A percentile compares a stretch with the other conserved stretches of the same genome.
Conservation (phyloP, 2,113 vertebrate species). For the Rhinolophus ferrumequinum region DNA sequence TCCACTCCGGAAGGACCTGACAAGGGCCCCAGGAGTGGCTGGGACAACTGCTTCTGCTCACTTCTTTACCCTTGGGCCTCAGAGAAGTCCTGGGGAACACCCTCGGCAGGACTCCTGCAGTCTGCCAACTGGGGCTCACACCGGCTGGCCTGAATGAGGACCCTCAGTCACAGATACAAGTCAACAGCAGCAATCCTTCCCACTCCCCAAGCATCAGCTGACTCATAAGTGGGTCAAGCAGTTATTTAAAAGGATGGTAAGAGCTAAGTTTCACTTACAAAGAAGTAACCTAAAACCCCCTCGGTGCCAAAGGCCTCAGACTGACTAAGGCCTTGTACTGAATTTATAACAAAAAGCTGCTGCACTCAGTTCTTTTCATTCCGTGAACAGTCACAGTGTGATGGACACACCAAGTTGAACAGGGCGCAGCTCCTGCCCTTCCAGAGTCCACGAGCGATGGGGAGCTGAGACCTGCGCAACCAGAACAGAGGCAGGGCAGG, state of each 20-base stretch:
- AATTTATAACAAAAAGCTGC: neutral
- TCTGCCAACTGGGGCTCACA: neutral
- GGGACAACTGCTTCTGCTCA: neutral
- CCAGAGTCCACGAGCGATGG: neutral
- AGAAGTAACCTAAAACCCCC: constrained; percentile 46
- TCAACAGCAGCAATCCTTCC: neutral
- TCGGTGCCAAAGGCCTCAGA: neutral
- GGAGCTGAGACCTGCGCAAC: neutral
- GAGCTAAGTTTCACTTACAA: constrained; percentile 28
- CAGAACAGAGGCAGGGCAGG: neutral
- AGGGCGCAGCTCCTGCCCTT: neutral
- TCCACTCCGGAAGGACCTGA: neutral
- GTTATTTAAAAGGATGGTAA: constrained; percentile 16
- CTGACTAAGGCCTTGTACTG: neutral
- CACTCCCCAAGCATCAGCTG: neutral
- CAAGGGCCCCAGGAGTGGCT: neutral
- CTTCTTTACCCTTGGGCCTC: neutral
- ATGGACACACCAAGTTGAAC: neutral
- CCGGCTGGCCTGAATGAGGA: neutral
- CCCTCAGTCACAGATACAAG: neutral
- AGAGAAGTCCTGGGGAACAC: neutral
- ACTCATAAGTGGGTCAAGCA: constrained; percentile 26
- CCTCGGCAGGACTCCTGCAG: neutral
- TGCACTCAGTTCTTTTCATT: neutral
- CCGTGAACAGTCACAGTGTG: neutral